A percentile compares a stretch with the other conserved stretches of the same genome.
These are phyloP conservation scores for Conus canariensis DNA, from an alignment of 2,888 invertebrate species.

Conservation along the genomic window DNA sequence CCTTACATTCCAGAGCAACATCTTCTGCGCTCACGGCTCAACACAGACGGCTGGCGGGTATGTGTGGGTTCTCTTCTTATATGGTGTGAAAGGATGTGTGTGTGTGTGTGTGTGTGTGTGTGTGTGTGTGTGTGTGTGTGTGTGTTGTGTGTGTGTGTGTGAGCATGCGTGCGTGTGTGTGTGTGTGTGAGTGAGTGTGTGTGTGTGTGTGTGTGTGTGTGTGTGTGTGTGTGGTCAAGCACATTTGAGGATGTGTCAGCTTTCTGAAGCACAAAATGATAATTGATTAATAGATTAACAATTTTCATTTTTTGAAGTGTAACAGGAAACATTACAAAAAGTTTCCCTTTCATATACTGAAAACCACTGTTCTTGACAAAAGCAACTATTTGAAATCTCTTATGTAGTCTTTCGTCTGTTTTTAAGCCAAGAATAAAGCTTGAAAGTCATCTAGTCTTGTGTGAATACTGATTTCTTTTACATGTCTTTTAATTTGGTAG, in stretches of 20 bases:
- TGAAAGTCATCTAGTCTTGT: no score
- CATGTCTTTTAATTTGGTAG: no score
- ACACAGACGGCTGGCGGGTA: constrained; percentile 82
- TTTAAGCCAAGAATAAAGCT: no score
- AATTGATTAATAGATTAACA: no score
- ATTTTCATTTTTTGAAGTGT: no score
- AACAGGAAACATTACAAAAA: no score
- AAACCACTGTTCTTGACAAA: no score
- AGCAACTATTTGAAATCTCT: no score
- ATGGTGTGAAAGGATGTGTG: neutral
- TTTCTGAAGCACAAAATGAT: no score
- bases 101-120: constrained; percentile 6
- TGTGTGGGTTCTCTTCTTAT: neutral
- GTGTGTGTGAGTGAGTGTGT: neutral
- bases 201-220: neutral
- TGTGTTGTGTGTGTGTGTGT: neutral
- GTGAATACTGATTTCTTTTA: no score
- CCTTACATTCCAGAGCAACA: constrained; percentile 79
- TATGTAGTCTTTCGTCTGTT: no score
- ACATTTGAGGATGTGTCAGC: neutral
- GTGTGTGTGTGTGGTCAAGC: neutral
- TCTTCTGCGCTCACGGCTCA: constrained; percentile 74
- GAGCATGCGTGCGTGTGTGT: neutral
- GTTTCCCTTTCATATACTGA: no score
- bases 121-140: neutral